Base-by-base conservation (phyloP, 2,113 vertebrate species). In the Sciurus niger region DNA sequence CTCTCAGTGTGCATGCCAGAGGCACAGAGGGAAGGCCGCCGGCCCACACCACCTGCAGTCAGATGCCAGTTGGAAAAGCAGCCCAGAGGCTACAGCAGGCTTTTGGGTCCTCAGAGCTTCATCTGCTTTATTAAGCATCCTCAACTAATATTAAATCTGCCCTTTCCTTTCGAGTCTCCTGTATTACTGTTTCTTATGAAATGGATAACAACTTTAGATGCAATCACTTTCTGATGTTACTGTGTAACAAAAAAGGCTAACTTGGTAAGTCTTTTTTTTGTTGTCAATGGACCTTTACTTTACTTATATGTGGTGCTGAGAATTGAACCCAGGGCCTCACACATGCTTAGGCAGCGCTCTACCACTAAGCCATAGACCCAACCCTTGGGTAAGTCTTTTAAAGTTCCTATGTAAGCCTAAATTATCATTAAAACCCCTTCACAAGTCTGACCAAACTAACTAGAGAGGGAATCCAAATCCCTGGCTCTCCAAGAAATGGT, bases 31-130 rank as follows among this genome's bases (percentile, higher is more conserved):
- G 34, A 25, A 37, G 37, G 24, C n/a, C 22, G 9, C 6, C 9
- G 4, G 25, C 8, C 22, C 13, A 60, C 4, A 37, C 34, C 0
- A 1, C 13, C 1, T 12, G 28, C 28, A 76, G n/a, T 0, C 13
- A 17, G 67, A 55, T 25, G 40, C 13, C 53, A 20, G 12, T 30
- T 18, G 0, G 18, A 34, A 72, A 43, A 2, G 32, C 2, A 3
- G 9, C 67, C 67, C 6, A 6, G 8, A 37, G 34, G 60, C 37
- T 14, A 34, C 4, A 30, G 67, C 89, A 0, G 3, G 60, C 20
- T 14, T 18, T 3, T 1, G n/a, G 25, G 18, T 28, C 84, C 70
- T 48, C 10, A 2, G 6, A 11, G 37, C 43, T 87, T 67, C 30
- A 10, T 28, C 82, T 28, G 30, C 4, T 30, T 37, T 68, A 14